Evolutionary conservation across 1,140 invertebrate species (phyloP), one percentile per base, ranked within the genome.

Genomic region (Gonioctena quinquepunctata): DNA sequence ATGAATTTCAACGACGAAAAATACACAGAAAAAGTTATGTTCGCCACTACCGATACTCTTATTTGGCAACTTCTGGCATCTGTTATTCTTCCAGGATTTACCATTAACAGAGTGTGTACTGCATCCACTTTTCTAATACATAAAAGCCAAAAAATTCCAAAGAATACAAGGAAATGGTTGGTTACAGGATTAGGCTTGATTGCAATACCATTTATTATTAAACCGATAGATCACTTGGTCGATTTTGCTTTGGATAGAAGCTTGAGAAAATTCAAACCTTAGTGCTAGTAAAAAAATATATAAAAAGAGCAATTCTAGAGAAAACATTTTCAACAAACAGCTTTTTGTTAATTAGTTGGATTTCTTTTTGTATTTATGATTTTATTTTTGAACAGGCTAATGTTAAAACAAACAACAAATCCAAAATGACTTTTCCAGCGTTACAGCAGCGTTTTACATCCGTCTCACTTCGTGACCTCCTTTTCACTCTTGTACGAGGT

Each of bases 61-160:
- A 77, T 94, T 2, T 98, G 96, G 97, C 96, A 99, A 83, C 90
- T 93, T 57, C 87, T 98, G 59, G 97, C 96, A 5, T 97, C 96
- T 2, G 92, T 99, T 1, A 86, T 92, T 21, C 91, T 99, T 73
- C 96, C 97, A 21, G 97, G 97, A 19, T 89, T 95, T 68, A 93
- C 93, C 6, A 98, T 99, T 64, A 98, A 99, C 84, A 84, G 95
- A 76, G 84, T 95, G 65, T 96, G 93, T 83, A 89, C 88, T 8
- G 77, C 85, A 19, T 88, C 90, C 1, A 83, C 84, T 61, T 88
- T 82, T 69, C 42, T 86, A 0, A 82, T 94, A 25, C 86, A 78
- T 28, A 88, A 84, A 76, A 83, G 72, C 64, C 84, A 82, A 67
- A 84, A 74, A 66, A 66, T 90, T 2, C 85, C 87, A 7, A 75